Conservation (phyloP, 64 coral and sea anemone species). For the Porites lutea region DNA sequence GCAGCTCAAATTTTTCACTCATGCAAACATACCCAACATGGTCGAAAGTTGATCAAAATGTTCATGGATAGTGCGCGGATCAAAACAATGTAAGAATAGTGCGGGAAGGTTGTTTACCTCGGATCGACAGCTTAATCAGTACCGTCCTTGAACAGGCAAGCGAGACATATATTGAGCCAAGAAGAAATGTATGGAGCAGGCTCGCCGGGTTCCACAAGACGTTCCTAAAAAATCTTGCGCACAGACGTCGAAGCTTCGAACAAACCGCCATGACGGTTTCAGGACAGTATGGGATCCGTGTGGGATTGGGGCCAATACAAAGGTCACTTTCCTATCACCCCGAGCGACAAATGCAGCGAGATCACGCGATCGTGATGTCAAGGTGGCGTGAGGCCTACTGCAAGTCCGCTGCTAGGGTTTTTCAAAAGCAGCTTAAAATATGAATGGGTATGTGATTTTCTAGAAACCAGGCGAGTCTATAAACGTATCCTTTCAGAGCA, state of each 20-base stretch:
- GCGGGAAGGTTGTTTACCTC: slow-evolving; percentile 45
- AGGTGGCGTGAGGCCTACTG: too few species aligned
- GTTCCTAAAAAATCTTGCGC: neutral
- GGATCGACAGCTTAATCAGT: slow-evolving; percentile 76
- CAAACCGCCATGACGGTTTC: neutral
- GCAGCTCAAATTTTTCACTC: too few species aligned
- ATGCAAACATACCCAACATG: too few species aligned
- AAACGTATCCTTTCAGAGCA: too few species aligned
- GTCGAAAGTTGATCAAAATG: too few species aligned
- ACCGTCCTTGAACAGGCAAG: slow-evolving; percentile 76
- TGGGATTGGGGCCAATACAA: neutral
- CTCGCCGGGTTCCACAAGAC: slow-evolving; percentile 25
- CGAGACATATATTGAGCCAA: slow-evolving; percentile 59
- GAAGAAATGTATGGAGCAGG: slow-evolving; percentile 39
- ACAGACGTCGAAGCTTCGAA: neutral
- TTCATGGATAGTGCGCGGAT: neutral
- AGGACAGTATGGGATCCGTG: neutral
- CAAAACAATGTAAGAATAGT: neutral
- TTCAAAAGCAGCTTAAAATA: too few species aligned
- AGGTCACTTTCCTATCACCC: neutral
- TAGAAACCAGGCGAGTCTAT: too few species aligned
- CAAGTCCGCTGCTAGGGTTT: too few species aligned
- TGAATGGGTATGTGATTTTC: too few species aligned
- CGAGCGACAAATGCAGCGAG: too few species aligned
- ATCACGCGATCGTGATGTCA: neutral